A percentile compares a stretch with the other conserved stretches of the same genome.
phyloP scores from a whole-genome alignment of 2,888 invertebrate species.

The Catocala nupta region DNA sequence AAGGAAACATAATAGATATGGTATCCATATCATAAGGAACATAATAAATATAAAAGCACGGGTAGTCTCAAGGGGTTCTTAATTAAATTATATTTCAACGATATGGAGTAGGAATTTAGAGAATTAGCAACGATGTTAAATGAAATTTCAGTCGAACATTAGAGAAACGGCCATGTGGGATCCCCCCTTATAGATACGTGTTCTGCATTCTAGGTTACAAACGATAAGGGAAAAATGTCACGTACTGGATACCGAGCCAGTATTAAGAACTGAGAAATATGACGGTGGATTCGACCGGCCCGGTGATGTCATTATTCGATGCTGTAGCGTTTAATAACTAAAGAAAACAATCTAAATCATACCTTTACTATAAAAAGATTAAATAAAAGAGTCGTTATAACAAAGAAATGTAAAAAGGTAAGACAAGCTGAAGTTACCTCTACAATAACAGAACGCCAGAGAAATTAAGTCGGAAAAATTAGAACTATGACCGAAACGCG shows the following conservation, averaged over 20 bases:
- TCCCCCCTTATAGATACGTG: constrained; percentile 50
- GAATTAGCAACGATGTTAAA: constrained; percentile 10
- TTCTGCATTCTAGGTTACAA: constrained; percentile 57
- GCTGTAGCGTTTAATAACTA: too few species aligned
- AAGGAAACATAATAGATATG: not conserved
- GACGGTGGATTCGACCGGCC: constrained; percentile 5
- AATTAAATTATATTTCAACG: constrained; percentile 16
- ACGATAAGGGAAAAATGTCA: constrained; percentile 69
- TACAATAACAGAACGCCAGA: not conserved
- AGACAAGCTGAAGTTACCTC: too few species aligned
- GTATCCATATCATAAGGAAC: not conserved
- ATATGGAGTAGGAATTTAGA: constrained; percentile 8
- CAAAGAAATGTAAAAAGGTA: too few species aligned
- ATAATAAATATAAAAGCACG: constrained; percentile 7
- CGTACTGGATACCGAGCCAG: constrained; percentile 63
- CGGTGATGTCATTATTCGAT: too few species aligned
- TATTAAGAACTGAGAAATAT: constrained; percentile 56
- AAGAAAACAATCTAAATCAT: too few species aligned
- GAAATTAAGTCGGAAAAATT: constrained; percentile 47
- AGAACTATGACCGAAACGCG: constrained; percentile 53
- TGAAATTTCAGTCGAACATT: constrained; percentile 19
- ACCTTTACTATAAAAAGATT: too few species aligned
- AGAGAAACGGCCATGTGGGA: constrained; percentile 16
- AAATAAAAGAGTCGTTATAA: too few species aligned
- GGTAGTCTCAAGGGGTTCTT: constrained; percentile 8